Evolutionary conservation across 2,797 vertebrate species (phyloP), one percentile per base, ranked within the genome.

Genomic region (Cyprinella venusta): DNA sequence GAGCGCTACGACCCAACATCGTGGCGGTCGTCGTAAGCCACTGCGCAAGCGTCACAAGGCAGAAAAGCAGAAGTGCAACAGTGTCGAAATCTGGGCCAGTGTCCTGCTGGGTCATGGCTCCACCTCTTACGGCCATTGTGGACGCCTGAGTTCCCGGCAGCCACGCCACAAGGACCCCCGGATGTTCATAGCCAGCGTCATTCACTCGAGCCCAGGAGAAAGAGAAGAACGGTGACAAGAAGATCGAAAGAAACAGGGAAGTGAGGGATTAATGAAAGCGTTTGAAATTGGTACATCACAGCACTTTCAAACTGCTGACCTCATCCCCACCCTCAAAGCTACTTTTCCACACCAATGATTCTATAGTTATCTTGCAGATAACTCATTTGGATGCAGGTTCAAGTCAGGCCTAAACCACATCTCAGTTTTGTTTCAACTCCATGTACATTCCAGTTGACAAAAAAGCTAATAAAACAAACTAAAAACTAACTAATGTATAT

Each of bases 51-150:
- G 91, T 91, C 87, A 45, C 83, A 85, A 26, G 70, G 33, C 12
- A 52, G 88, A 94, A 95, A 94, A 90, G 93, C 91, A 95, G 95
- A 95, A 95, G 95, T 95, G 90, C 88, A 91, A 77, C 81, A 84
- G 89, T 95, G 94, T 95, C 68, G 95, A 95, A 95, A 95, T 94
- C 88, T 88, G 88, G 93, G 93, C 88, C 86, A 72, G 48, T 80
- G 81, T 85, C 48, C 87, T 81, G 86, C 82, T 74, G 86, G 84
- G 74, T 83, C 86, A 86, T 68, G 68, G 80, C 84, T 87, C 88
- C 85, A 78, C 88, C 88, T 80, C 72, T 89, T 89, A 89, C 88
- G 88, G 88, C 87, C 83, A 89, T 8, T 74, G 50, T 7, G 59
- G 80, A 87, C 8, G 82, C 77, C 56, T 81, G 69, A 89, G 76